Percentiles rank a stretch among this genome's conserved stretches.
Evolutionary conservation across 2,797 vertebrate genomes (phyloP).

Genomic region (Pyrocephalus nanus): DNA sequence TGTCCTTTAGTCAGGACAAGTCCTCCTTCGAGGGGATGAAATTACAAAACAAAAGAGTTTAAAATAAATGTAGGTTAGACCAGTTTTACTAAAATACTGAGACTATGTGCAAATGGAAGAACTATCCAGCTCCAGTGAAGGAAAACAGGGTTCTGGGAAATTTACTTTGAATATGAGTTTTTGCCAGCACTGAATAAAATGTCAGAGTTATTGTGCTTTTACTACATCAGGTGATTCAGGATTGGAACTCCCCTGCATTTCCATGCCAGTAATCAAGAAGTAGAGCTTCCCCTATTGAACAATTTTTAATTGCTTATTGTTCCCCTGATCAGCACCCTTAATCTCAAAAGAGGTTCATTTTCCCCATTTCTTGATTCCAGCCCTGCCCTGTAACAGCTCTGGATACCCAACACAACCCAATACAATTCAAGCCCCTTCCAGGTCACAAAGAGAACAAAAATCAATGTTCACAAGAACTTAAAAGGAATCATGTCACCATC

Average conservation of each 20-base stretch:
- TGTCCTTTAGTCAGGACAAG: neutral
- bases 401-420: neutral
- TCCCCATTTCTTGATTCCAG: neutral
- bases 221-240: neutral
- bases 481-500: slow-evolving; percentile 15
- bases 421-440: slow-evolving; percentile 52
- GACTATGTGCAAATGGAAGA: neutral
- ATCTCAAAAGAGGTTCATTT: neutral
- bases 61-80: neutral
- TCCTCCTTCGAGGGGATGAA: neutral
- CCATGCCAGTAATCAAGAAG: neutral
- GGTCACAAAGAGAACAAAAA: neutral
- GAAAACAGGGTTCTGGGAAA: neutral
- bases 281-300: neutral
- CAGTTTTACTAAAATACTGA: neutral
- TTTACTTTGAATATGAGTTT: neutral
- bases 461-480: neutral
- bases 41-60: neutral
- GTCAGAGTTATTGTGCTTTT: neutral
- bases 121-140: neutral
- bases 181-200: neutral
- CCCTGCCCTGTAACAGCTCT: neutral
- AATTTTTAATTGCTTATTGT: neutral
- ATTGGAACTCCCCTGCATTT: neutral
- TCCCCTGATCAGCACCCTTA: neutral